These are phyloP conservation scores for Drosophila ficusphila DNA, from an alignment of 1,140 invertebrate genomes.

Conservation along the genomic window DNA sequence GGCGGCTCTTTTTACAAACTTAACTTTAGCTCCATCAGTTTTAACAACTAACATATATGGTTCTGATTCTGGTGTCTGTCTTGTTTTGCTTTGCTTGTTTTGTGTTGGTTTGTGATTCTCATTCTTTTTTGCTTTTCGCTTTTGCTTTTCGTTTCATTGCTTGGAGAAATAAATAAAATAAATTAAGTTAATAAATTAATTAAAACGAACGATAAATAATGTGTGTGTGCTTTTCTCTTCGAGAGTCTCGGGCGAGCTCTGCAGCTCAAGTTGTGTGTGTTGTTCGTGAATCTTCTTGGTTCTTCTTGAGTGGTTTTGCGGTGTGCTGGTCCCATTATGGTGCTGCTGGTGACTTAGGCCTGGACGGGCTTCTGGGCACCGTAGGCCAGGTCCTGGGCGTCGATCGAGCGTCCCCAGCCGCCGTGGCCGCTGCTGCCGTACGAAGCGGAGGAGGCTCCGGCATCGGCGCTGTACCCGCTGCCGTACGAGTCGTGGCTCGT, in stretches of 20 bases:
- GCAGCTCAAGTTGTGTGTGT: slow-evolving; percentile 60
- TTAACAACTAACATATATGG: slow-evolving; percentile 56
- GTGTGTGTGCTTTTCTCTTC: slow-evolving; percentile 61
- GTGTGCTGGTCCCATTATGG: neutral
- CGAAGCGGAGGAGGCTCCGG: slow-evolving; percentile 85
- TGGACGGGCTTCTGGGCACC: slow-evolving; percentile 88
- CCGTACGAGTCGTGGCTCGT: slow-evolving; percentile 88
- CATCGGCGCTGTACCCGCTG: slow-evolving; percentile 86
- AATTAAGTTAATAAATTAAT: slow-evolving; percentile 83
- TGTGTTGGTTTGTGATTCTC: slow-evolving; percentile 39
- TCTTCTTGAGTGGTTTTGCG: slow-evolving; percentile 23
- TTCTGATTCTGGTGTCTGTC: slow-evolving; percentile 46
- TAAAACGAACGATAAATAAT: slow-evolving; percentile 82
- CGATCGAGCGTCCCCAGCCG: slow-evolving; percentile 90
- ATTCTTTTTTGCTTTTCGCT: slow-evolving; percentile 38
- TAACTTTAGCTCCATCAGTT: slow-evolving; percentile 65
- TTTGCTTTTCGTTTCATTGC: no score
- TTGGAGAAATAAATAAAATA: slow-evolving; percentile 81
- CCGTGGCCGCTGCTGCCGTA: slow-evolving; percentile 86
- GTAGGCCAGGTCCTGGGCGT: slow-evolving; percentile 90
- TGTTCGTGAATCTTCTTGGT: slow-evolving; percentile 36
- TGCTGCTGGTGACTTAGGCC: slow-evolving; percentile 59
- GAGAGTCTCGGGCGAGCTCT: slow-evolving; percentile 60
- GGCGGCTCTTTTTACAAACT: slow-evolving; percentile 71
- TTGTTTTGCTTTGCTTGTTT: slow-evolving; percentile 32